Percentiles rank a stretch among this genome's conserved stretches.
These are phyloP conservation scores for Drosophila subquinaria DNA, from an alignment of 2,888 invertebrate genomes.

Conservation along the genomic window DNA sequence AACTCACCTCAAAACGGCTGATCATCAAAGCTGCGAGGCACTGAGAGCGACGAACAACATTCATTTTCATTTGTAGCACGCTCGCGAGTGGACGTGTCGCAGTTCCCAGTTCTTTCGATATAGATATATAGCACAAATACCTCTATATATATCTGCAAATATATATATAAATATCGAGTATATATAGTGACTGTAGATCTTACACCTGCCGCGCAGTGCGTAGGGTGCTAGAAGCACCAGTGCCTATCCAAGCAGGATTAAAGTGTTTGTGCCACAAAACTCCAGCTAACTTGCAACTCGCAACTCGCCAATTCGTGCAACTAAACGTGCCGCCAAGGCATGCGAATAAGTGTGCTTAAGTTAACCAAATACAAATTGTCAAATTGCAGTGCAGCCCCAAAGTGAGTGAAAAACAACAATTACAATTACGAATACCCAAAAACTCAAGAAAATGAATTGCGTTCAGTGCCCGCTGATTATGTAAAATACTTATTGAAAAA, in stretches of 20 bases:
- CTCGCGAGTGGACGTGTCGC: conserved; percentile 81
- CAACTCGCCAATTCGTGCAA: conserved; percentile 34
- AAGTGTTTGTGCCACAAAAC: conserved; percentile 26
- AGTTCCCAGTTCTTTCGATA: conserved; percentile 39
- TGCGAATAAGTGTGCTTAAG: conserved; percentile 72
- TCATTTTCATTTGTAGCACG: conserved; percentile 82
- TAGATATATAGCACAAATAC: conserved; percentile 51
- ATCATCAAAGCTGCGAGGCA: conserved; percentile 64
- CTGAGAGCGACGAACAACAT: conserved; percentile 55
- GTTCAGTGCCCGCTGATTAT: conserved; percentile 67
- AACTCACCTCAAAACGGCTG: conserved; percentile 82
- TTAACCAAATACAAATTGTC: conserved; percentile 53
- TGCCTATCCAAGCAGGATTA: conserved; percentile 41
- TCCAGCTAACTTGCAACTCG: conserved; percentile 12
- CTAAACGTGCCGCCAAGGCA: conserved; percentile 57
- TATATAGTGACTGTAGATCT: conserved; percentile 47
- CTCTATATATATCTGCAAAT: conserved; percentile 28
- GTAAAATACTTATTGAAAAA: conserved; percentile 57
- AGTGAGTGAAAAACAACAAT: conserved; percentile 59
- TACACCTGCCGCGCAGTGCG: conserved; percentile 62
- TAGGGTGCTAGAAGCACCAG: conserved; percentile 49
- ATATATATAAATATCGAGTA: conserved; percentile 29
- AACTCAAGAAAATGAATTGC: conserved; percentile 26
- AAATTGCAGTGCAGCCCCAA: conserved; percentile 52
- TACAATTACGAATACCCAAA: neutral